phyloP scores from a whole-genome alignment of 2,797 vertebrate genomes.

The Petrocephalus sullivani region DNA sequence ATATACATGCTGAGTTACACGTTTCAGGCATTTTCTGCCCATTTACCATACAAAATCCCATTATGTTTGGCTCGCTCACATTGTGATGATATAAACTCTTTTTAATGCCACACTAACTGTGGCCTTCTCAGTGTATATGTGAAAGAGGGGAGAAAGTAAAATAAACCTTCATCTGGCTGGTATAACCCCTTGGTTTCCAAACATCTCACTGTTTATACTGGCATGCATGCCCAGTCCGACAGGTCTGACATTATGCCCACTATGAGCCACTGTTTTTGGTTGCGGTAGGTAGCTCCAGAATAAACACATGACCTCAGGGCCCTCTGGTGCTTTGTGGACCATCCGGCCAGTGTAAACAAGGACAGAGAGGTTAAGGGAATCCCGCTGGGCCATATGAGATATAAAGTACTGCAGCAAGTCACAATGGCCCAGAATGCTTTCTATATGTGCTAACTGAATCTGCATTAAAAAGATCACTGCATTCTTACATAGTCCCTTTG shows the following conservation, averaged over 20 bases:
- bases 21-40: background rate
- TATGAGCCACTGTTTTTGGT: constrained; percentile 51
- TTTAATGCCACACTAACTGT: constrained; percentile 21
- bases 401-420: background rate
- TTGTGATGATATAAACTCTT: constrained; percentile 42
- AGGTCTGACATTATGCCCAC: constrained; percentile 56
- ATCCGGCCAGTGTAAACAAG: constrained; percentile 50
- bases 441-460: background rate
- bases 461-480: background rate
- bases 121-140: constrained; percentile 28
- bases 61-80: constrained; percentile 30
- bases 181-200: constrained; percentile 45
- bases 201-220: constrained; percentile 60
- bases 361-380: constrained; percentile 46
- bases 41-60: constrained; percentile 12
- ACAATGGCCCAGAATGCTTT: background rate
- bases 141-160: constrained; percentile 26
- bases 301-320: constrained; percentile 67
- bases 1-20: background rate
- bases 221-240: constrained; percentile 43
- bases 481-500: background rate
- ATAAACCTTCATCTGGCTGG: constrained; percentile 35
- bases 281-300: constrained; percentile 48
- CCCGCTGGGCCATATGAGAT: constrained; percentile 28
- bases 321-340: constrained; percentile 24